A percentile compares a stretch with the other conserved stretches of the same genome.
Conservation (phyloP, 2,113 vertebrate genomes). For the Ursus arctos region DNA sequence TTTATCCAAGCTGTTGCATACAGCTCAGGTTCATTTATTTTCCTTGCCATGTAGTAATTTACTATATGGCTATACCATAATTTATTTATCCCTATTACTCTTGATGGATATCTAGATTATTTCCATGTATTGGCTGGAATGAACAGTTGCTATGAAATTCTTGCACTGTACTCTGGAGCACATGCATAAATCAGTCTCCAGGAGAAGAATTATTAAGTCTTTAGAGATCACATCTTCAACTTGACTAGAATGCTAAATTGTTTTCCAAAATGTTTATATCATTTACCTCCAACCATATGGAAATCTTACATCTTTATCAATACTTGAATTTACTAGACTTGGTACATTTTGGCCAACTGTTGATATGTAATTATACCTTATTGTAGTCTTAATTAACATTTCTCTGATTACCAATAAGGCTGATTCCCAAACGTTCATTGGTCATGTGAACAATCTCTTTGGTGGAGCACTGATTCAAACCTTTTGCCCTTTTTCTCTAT, state of each 20-base stretch:
- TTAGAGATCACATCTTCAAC: neutral
- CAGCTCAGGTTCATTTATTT: slow-evolving; percentile 17
- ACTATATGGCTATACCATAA: neutral
- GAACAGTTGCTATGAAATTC: neutral
- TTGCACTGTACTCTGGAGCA: neutral
- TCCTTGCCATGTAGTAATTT: neutral
- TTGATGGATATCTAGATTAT: neutral
- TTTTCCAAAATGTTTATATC: neutral
- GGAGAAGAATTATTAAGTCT: neutral
- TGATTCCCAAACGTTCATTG: neutral
- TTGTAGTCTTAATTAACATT: neutral
- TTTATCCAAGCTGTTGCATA: neutral
- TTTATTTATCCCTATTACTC: neutral
- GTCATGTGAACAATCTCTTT: neutral
- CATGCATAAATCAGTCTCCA: neutral
- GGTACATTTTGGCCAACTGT: neutral
- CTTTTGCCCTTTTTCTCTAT: neutral
- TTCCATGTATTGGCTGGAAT: neutral
- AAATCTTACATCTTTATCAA: neutral
- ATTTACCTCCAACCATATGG: neutral
- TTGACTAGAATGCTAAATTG: neutral
- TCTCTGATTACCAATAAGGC: neutral
- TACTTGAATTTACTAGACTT: neutral
- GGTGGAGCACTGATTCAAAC: neutral
- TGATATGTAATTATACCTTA: neutral